phyloP scores from a whole-genome alignment of 2,797 vertebrate species.

The Bryconaethiops microstoma region DNA sequence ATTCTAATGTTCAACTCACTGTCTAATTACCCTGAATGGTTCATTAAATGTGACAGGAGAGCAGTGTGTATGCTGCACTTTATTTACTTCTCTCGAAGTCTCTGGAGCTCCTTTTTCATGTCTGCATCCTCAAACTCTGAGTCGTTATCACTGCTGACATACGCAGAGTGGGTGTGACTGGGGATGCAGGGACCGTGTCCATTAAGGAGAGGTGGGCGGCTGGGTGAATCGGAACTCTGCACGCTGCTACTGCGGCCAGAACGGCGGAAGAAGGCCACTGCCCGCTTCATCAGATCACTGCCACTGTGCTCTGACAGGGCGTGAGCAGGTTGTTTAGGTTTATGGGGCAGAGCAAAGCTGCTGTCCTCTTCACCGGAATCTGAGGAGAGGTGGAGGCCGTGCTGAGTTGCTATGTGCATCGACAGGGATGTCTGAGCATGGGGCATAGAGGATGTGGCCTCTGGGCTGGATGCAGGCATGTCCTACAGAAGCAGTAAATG shows the following conservation, averaged over 20 bases:
- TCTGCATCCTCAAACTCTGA: conserved; percentile 96
- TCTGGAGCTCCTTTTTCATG: conserved; percentile 93
- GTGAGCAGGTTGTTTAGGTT: conserved; percentile 63
- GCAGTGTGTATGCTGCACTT: conserved; percentile 61
- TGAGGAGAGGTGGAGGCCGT: conserved; percentile 81
- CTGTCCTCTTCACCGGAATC: conserved; percentile 84
- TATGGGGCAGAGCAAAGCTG: conserved; percentile 70
- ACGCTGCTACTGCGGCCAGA: conserved; percentile 83
- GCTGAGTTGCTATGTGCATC: conserved; percentile 78
- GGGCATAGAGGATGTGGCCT: conserved; percentile 79
- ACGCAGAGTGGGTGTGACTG: conserved; percentile 79
- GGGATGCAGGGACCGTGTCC: conserved; percentile 82
- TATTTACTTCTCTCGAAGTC: conserved; percentile 92
- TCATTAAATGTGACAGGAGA: too few relatives aligned
- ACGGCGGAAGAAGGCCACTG: conserved; percentile 88
- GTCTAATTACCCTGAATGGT: too few relatives aligned
- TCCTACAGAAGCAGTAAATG: conserved; percentile 66
- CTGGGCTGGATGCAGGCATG: conserved; percentile 74
- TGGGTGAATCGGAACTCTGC: conserved; percentile 83
- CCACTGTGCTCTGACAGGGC: conserved; percentile 77
- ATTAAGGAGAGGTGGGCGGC: conserved; percentile 71
- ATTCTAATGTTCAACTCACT: too few relatives aligned
- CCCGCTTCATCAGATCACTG: conserved; percentile 90
- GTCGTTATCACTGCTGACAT: conserved; percentile 97
- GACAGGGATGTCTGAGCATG: conserved; percentile 82